Evolutionary conservation across 2,113 vertebrate species (phyloP), one percentile per base, ranked within the genome.

Genomic region (Grantiella picta): DNA sequence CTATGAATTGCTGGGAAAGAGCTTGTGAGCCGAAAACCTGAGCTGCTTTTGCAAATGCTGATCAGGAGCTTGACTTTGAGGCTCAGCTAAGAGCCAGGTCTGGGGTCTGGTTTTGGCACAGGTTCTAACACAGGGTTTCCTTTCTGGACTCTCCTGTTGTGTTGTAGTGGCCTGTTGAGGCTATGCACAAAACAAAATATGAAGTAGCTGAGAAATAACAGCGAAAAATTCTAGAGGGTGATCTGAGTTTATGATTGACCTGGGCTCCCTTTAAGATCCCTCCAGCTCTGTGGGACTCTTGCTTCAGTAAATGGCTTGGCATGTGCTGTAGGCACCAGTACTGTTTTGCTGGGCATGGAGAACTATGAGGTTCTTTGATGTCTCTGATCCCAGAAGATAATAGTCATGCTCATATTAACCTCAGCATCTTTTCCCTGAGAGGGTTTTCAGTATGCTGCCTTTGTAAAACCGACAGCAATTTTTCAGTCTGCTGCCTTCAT

Each of bases 401-500:
- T 81, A 85, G 49, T 66, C 69, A 45, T 40, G 75, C 71, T 87
- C 78, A 15, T 66, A 49, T 92, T 94, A 94, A 94, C 86, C 88
- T 93, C 73, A 2, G 69, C 71, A 47, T 92, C 94, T 88, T 91
- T 87, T 92, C 76, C 86, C 72, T 72, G 70, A 45, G 89, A 95
- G 47, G 61, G 36, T 78, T 86, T 93, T 94, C 92, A 72, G 85
- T 82, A 79, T 86, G 60, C 88, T 91, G 83, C 59, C 79, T 94
- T 69, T 0, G 2, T 94, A 90, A 95, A 94, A 92, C 69, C 47
- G 33, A 75, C 92, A 94, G 90, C 81, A 78, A 85, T 96, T 94
- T 94, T 78, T 96, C 95, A 90, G 94, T 95, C 96, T 92, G 63
- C 72, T 92, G 35, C 36, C 90, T 95, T 94, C 21, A 12, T 82